Evolutionary conservation across 2,113 vertebrate species (phyloP).

Genomic region (Hiodon alosoides): DNA sequence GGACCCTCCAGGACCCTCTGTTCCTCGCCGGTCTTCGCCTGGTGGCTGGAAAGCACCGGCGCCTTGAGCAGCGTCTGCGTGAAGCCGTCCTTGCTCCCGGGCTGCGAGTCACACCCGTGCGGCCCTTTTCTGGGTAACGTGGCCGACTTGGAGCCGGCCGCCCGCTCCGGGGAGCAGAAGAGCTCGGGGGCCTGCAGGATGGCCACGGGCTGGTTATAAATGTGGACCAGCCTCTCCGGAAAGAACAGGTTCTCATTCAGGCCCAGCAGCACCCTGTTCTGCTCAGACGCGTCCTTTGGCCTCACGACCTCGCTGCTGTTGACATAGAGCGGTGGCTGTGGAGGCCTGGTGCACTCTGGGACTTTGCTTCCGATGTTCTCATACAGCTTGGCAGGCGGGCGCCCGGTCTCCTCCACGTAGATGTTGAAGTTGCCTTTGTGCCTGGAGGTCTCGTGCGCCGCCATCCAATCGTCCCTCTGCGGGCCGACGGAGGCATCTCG

Average conservation of each 20-base stretch:
- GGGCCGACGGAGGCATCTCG: conserved; percentile 52
- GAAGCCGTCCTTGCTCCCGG: conserved; percentile 68
- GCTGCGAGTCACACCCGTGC: conserved; percentile 69
- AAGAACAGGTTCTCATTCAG: conserved; percentile 62
- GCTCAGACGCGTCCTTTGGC: conserved; percentile 59
- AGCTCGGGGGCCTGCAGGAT: conserved; percentile 79
- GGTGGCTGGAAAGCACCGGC: conserved; percentile 55
- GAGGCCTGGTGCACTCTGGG: conserved; percentile 43
- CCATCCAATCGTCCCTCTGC: conserved; percentile 63
- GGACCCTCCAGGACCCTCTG: conserved; percentile 68
- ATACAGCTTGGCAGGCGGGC: conserved; percentile 48
- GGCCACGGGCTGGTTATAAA: conserved; percentile 82
- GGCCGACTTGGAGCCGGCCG: conserved; percentile 72
- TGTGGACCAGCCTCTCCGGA: conserved; percentile 78
- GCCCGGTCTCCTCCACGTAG: conserved; percentile 77
- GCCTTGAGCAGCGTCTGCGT: conserved; percentile 82
- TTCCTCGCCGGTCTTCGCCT: conserved; percentile 65
- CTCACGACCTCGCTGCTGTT: conserved; percentile 55
- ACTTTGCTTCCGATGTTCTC: conserved; percentile 47
- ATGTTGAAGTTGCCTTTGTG: conserved; percentile 81
- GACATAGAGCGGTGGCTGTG: conserved; percentile 57
- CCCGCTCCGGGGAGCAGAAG: conserved; percentile 70
- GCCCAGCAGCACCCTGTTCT: conserved; percentile 59
- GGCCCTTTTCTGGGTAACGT: conserved; percentile 80
- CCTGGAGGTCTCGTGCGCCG: conserved; percentile 61